These are phyloP conservation scores for Oikopleura albicans DNA, from an alignment of 23 tunicate species.

Conservation along the genomic window DNA sequence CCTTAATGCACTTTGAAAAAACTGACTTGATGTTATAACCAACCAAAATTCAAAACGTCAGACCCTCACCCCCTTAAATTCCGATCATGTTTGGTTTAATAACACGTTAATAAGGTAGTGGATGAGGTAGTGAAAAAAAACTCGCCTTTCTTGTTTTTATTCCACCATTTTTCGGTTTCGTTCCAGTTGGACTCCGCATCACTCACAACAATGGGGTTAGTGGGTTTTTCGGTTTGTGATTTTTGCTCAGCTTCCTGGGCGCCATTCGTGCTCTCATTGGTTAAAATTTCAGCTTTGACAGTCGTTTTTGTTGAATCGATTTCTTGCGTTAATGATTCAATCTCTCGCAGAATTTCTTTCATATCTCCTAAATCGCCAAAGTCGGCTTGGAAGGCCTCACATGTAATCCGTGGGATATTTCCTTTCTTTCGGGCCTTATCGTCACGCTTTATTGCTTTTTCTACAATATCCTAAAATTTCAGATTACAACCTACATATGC, in stretches of 20 bases:
- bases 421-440: neutral
- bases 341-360: neutral
- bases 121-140: no score
- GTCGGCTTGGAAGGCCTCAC: neutral
- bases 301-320: neutral
- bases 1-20: no score
- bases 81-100: no score
- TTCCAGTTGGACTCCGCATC: neutral
- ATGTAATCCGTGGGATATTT: neutral
- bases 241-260: neutral
- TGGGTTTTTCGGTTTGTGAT: neutral
- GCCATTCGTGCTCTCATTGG: no score
- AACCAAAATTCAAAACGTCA: no score
- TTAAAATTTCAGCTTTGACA: neutral
- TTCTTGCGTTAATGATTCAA: neutral
- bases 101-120: no score
- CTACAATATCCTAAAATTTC: neutral
- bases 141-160: neutral
- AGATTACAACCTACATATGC: no score
- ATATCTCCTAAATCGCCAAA: neutral
- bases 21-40: no score
- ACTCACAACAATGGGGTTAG: neutral
- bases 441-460: neutral
- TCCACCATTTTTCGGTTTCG: slow-evolving; percentile 7
- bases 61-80: no score